Conservation (phyloP, 2,113 vertebrate species). For the Atherinomorus stipes region DNA sequence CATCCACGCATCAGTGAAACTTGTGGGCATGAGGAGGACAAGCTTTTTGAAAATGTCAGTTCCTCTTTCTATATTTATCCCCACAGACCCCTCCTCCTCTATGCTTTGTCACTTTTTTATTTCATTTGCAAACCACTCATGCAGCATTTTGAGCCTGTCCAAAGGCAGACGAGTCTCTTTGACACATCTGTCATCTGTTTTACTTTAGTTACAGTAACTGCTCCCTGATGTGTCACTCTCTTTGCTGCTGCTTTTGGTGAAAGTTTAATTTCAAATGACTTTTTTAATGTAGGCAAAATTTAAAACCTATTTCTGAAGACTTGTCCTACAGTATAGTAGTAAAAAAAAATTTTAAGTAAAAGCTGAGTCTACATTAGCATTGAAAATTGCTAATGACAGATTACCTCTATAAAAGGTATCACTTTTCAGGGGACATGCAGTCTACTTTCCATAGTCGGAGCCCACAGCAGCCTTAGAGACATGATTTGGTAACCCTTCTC, state of each 20-base stretch:
- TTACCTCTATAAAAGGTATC: constrained; percentile 28
- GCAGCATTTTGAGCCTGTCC: constrained; percentile 19
- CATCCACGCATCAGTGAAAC: constrained; percentile 73
- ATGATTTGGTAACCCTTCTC: constrained; percentile 34
- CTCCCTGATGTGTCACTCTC: not conserved
- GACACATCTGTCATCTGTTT: constrained; percentile 22
- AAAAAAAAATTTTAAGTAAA: not conserved
- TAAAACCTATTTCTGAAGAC: constrained; percentile 14
- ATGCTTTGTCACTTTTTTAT: constrained; percentile 60
- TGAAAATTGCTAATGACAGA: constrained; percentile 44
- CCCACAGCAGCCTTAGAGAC: constrained; percentile 34
- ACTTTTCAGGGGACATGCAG: constrained; percentile 26
- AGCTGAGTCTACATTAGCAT: constrained; percentile 5
- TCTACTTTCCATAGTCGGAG: constrained; percentile 50
- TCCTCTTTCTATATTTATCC: constrained; percentile 81
- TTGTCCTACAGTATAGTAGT: not conserved
- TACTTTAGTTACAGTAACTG: constrained; percentile 35
- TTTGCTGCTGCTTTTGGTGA: constrained; percentile 13
- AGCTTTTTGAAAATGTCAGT: constrained; percentile 78
- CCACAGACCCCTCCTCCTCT: not conserved
- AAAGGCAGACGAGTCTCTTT: constrained; percentile 14
- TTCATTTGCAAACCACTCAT: constrained; percentile 37
- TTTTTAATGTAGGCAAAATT: constrained; percentile 29
- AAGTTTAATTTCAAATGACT: constrained; percentile 14
- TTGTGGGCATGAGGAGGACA: constrained; percentile 69